phyloP scores from a whole-genome alignment of 2,113 vertebrate species.

The Malurus elegans region DNA sequence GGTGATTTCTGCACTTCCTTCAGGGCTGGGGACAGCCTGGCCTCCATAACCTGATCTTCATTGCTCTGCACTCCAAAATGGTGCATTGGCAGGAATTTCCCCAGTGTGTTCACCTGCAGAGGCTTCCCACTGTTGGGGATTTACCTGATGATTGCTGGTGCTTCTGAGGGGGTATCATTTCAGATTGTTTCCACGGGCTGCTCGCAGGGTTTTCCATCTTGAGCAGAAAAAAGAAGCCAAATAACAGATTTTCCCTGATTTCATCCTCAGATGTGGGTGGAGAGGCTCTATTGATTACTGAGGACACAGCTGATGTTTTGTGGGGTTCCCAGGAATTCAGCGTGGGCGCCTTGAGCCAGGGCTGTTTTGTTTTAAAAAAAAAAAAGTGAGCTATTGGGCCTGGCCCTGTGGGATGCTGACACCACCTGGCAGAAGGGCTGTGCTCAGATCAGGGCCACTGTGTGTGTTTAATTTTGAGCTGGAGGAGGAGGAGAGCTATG shows the following conservation, averaged over 20 bases:
- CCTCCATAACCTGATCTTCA: background rate
- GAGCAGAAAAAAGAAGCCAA: background rate
- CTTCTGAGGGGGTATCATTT: background rate
- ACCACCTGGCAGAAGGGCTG: constrained; percentile 47
- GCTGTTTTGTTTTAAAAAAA: background rate
- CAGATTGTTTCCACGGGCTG: background rate
- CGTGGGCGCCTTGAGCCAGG: rapidly evolving
- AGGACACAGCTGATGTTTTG: background rate
- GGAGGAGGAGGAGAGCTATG: constrained; percentile 36
- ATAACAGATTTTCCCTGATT: background rate
- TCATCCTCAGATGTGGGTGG: background rate
- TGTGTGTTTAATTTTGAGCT: constrained; percentile 50
- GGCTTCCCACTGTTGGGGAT: rapidly evolving
- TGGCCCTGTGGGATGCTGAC: background rate
- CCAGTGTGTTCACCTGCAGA: background rate
- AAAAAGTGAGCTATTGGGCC: background rate
- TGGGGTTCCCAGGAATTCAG: background rate
- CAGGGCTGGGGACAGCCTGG: background rate
- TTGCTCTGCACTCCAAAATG: rapidly evolving
- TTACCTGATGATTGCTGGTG: too few relatives aligned
- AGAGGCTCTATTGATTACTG: background rate
- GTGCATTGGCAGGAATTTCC: background rate
- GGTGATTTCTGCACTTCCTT: background rate
- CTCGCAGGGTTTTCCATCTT: background rate
- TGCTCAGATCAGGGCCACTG: background rate